Base-by-base conservation (phyloP, 2,797 vertebrate genomes). In the Bufotes viridis region DNA sequence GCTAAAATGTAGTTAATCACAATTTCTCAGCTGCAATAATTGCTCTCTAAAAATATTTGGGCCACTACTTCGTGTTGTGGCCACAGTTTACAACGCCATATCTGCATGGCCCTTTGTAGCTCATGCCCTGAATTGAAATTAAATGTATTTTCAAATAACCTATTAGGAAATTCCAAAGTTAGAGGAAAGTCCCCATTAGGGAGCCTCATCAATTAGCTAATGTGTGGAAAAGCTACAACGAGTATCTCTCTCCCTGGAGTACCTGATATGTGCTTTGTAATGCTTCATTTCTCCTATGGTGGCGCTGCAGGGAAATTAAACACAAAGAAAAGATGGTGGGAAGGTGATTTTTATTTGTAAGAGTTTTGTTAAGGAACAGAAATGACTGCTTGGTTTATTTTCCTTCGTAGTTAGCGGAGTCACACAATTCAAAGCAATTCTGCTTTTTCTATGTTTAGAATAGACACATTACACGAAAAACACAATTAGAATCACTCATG, bases 401-500 rank as follows among this genome's bases (percentile, higher is more conserved):
- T 81, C 7, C 22, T 8, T 15, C 51, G 61, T 24, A 65, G 61
- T 51, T 81, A 81, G 60, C n/a, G 42, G 17, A 65, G 20, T 34
- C 24, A 34, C 78, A 60, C 78, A 79, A 10, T 80, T n/a, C 60
- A 61, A 61, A 22, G 79, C 10, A 17, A 42, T 29, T 3, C 42
- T n/a, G 80, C 5, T 24, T 67, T 53, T 65, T 49, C 34, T 65
- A 51, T 51, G 34, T 65, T 65, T 81, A 63, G 60, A 81, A 63
- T 7, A 22, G 20, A 63, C 60, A 81, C 58, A 79, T 29, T 80
- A 80, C 78, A 10, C 29, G n/a, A 17, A 29, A 42, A 42, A 55
- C 58, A 72, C 78, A 87, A 81, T 72, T 87, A 87, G 78, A 61
- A 74, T 24, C 26, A 42, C 65, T 87, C 70, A 34, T 17, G 60